Evolutionary conservation across 1,140 invertebrate species (phyloP).

Genomic region (Lasioglossum albipes): DNA sequence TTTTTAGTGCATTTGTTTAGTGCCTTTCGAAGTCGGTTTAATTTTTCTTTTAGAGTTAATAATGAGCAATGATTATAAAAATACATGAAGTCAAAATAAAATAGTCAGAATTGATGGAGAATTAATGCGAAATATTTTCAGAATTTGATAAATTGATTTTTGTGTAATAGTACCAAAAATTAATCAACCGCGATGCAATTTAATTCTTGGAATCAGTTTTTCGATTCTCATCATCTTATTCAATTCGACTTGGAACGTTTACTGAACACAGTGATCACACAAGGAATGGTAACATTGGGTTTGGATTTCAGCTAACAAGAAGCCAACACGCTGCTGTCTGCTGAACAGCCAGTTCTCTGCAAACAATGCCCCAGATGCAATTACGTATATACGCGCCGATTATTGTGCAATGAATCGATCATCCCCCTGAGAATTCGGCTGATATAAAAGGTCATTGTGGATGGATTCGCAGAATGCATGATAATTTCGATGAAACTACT

Average conservation of each 20-base stretch:
- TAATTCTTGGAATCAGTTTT: conserved; percentile 14
- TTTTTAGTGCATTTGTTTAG: too few relatives aligned
- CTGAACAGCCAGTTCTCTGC: conserved; percentile 39
- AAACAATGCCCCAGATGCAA: conserved; percentile 54
- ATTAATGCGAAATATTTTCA: too few relatives aligned
- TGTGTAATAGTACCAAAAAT: too few relatives aligned
- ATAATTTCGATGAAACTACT: too few relatives aligned
- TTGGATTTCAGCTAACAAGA: conserved; percentile 58
- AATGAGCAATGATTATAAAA: too few relatives aligned
- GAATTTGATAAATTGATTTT: too few relatives aligned
- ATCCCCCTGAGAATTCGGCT: neutral
- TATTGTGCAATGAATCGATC: conserved; percentile 47
- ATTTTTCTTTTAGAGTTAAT: too few relatives aligned
- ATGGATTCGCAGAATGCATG: too few relatives aligned
- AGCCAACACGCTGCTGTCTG: conserved; percentile 43
- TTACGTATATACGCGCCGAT: conserved; percentile 49
- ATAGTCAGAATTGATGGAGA: too few relatives aligned
- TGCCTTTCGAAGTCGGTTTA: too few relatives aligned
- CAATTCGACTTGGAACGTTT: conserved; percentile 39
- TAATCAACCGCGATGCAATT: too few relatives aligned
- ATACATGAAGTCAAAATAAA: too few relatives aligned
- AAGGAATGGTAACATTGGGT: conserved; percentile 50
- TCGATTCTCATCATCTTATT: conserved; percentile 19
- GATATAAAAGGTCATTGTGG: conserved; percentile 2
- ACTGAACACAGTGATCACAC: conserved; percentile 49